These are phyloP conservation scores for Xerus inauris DNA, from an alignment of 2,113 vertebrate species.

Conservation along the genomic window DNA sequence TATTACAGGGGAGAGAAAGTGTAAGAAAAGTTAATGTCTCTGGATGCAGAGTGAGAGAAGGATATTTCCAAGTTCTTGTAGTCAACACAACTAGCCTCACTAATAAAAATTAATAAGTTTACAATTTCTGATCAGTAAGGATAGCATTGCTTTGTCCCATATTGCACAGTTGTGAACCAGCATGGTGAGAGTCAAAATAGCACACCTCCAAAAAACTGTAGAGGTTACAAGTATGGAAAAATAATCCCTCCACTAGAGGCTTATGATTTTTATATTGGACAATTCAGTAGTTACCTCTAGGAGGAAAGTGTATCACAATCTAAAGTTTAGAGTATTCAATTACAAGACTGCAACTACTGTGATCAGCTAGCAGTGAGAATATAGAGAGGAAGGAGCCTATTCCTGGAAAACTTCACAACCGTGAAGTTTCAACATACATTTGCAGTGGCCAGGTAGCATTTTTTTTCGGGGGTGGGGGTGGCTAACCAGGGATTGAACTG, in stretches of 20 bases:
- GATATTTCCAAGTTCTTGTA: not conserved
- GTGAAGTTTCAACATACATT: not conserved
- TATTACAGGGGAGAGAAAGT: not conserved
- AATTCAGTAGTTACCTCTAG: not conserved
- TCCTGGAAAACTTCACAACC: not conserved
- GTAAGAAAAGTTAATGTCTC: not conserved
- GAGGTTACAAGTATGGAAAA: not conserved
- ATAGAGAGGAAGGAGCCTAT: accelerated
- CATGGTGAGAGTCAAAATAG: not conserved
- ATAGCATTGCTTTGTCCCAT: not conserved
- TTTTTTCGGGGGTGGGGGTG: no score
- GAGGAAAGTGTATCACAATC: not conserved
- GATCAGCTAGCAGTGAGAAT: not conserved
- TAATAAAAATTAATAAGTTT: not conserved
- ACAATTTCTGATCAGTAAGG: not conserved
- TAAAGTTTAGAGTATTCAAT: not conserved
- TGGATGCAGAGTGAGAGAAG: not conserved
- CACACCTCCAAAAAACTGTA: not conserved
- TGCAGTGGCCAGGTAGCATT: no score
- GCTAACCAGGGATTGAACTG: no score
- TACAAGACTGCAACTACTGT: not conserved
- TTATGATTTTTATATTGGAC: not conserved
- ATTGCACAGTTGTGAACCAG: not conserved
- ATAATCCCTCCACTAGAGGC: not conserved
- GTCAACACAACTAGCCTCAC: not conserved